These are phyloP conservation scores for Eueides isabella DNA, from an alignment of 1,140 invertebrate genomes.

Conservation along the genomic window DNA sequence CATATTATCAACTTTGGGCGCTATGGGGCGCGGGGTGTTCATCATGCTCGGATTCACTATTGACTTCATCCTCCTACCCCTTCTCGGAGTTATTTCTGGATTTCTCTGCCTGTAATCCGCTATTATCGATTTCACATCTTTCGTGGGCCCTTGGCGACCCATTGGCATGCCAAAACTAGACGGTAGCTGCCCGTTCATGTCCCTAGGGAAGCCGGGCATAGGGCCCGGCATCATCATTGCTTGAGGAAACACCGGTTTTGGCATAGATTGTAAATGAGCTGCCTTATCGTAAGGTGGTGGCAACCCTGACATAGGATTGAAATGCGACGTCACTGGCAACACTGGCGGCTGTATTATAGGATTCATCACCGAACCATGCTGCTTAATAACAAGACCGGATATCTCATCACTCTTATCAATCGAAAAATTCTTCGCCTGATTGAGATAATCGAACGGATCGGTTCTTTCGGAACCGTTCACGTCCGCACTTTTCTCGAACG, in stretches of 20 bases:
- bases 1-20: conserved; percentile 68
- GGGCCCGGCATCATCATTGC: conserved; percentile 70
- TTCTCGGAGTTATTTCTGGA: conserved; percentile 86
- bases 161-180: conserved; percentile 66
- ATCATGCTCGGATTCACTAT: conserved; percentile 75
- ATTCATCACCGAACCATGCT: conserved; percentile 57
- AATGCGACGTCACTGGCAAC: conserved; percentile 67
- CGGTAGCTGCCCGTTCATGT: conserved; percentile 79
- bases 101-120: conserved; percentile 90
- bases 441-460: conserved; percentile 71
- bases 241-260: conserved; percentile 74
- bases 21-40: conserved; percentile 67
- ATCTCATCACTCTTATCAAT: conserved; percentile 79
- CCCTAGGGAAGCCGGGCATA: conserved; percentile 73
- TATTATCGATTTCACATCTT: conserved; percentile 92
- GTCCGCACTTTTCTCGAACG: conserved; percentile 71
- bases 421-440: conserved; percentile 71
- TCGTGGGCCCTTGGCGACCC: conserved; percentile 88
- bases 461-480: conserved; percentile 66
- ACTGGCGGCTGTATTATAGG: conserved; percentile 65
- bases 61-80: conserved; percentile 84
- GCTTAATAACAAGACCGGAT: conserved; percentile 71
- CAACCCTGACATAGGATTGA: conserved; percentile 69
- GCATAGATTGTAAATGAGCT: conserved; percentile 71
- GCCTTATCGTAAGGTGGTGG: conserved; percentile 77